Conservation (phyloP, 2,113 vertebrate species). For the Pygoscelis antarcticus region DNA sequence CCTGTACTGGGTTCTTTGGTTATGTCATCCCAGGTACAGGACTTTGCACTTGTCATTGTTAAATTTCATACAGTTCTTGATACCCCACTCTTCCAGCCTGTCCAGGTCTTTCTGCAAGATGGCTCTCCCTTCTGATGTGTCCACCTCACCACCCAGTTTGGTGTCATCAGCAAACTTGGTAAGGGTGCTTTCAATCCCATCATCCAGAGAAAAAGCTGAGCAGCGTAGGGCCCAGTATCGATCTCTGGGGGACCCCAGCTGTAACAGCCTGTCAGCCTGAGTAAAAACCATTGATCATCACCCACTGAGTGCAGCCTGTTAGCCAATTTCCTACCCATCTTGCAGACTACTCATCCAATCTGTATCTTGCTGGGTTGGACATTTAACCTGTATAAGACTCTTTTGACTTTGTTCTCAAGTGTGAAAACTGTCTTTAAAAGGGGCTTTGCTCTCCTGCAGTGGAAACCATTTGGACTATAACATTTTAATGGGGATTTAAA, state of each 20-base stretch:
- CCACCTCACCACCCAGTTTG: background rate
- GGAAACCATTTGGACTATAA: background rate
- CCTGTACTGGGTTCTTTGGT: background rate
- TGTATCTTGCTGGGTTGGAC: background rate
- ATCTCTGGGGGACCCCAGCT: fast-evolving
- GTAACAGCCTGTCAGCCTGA: background rate
- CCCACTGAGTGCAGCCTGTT: background rate
- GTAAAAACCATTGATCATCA: background rate
- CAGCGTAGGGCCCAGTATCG: fast-evolving
- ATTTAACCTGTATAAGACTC: background rate
- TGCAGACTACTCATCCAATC: background rate
- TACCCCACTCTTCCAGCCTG: background rate
- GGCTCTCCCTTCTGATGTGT: fast-evolving
- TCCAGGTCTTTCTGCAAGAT: background rate
- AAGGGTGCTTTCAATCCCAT: background rate
- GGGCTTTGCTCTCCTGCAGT: background rate
- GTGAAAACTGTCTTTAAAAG: background rate
- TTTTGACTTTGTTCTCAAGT: background rate
- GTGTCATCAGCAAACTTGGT: background rate
- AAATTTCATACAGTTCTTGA: background rate
- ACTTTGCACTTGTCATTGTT: background rate
- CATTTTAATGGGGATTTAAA: background rate
- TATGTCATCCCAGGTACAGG: background rate
- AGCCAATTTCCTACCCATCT: background rate
- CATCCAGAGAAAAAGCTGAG: background rate